phyloP scores from a whole-genome alignment of 1,140 invertebrate genomes.

The Aporrectodea caliginosa region DNA sequence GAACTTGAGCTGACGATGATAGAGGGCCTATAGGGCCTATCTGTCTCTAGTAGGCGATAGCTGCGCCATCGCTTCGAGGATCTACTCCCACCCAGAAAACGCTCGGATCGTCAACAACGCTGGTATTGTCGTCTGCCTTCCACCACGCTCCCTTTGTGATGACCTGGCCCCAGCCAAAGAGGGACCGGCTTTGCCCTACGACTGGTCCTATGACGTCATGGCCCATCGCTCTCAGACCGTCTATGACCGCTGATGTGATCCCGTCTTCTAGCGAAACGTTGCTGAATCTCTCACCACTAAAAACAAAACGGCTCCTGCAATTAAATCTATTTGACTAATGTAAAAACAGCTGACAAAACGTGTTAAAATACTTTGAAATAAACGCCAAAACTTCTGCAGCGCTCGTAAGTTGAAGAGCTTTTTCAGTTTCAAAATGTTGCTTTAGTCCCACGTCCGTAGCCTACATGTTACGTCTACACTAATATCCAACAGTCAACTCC shows the following conservation, averaged over 20 bases:
- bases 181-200: conserved; percentile 35
- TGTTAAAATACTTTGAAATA: too few species aligned
- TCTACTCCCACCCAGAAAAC: conserved; percentile 46
- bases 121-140: conserved; percentile 19
- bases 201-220: conserved; percentile 35
- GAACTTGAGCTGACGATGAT: too few species aligned
- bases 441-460: too few species aligned
- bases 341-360: too few species aligned
- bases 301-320: too few species aligned
- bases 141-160: conserved; percentile 45
- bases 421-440: too few species aligned
- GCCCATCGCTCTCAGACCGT: conserved; percentile 41
- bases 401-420: too few species aligned
- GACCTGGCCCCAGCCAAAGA: conserved; percentile 53
- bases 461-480: too few species aligned
- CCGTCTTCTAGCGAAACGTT: conserved; percentile 46
- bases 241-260: conserved; percentile 38
- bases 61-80: conserved; percentile 46
- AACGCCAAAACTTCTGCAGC: too few species aligned
- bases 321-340: too few species aligned
- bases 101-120: conserved; percentile 1
- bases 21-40: too few species aligned
- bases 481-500: too few species aligned
- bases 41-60: conserved; percentile 41
- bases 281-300: conserved; percentile 22